Conservation (phyloP, 30 jellyfish, hydroid and myxozoan species). For the Clytia hemisphaerica region DNA sequence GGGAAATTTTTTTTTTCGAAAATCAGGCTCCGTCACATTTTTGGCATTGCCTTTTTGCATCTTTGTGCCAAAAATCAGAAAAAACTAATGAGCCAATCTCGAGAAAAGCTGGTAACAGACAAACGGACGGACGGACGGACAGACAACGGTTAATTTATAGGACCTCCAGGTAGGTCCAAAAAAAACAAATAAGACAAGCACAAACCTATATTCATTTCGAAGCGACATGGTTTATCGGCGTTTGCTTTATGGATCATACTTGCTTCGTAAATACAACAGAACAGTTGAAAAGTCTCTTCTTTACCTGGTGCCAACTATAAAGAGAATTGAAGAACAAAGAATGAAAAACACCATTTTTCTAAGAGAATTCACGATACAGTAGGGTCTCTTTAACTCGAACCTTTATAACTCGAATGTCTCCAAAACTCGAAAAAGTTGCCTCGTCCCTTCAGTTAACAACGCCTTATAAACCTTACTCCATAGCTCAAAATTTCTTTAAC, state of each 20-base stretch:
- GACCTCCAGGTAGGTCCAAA: background rate
- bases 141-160: background rate
- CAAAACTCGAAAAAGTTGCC: too few relatives aligned
- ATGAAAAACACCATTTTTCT: too few relatives aligned
- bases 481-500: too few relatives aligned
- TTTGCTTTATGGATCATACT: conserved; percentile 35
- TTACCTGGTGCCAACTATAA: conserved; percentile 28
- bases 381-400: too few relatives aligned
- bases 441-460: too few relatives aligned
- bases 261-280: conserved; percentile 44
- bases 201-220: conserved; percentile 42
- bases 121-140: background rate
- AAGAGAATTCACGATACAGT: too few relatives aligned
- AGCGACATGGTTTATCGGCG: conserved; percentile 37
- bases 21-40: too few relatives aligned
- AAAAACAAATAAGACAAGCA: background rate
- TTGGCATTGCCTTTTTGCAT: background rate
- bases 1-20: too few relatives aligned
- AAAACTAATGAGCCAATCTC: background rate
- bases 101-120: background rate
- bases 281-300: conserved; percentile 41
- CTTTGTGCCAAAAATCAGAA: background rate
- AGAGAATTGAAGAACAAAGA: background rate
- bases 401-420: too few relatives aligned
- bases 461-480: too few relatives aligned